A percentile compares a stretch with the other conserved stretches of the same genome.
phyloP scores from a whole-genome alignment of 37 sponge, comb jelly and placozoan genomes.

The Hexactinellida sp. region DNA sequence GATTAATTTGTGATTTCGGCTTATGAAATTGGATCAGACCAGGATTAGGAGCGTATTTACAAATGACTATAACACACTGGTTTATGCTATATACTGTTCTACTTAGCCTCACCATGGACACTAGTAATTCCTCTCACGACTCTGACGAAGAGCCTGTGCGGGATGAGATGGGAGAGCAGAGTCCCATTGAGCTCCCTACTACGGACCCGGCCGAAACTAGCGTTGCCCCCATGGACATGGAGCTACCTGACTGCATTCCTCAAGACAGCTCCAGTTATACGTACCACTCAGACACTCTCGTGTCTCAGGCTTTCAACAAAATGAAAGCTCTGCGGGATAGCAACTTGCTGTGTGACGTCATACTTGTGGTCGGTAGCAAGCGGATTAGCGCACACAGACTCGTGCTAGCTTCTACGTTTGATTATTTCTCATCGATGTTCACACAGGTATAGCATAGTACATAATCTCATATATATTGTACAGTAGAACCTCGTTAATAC shows the following conservation, averaged over 20 bases:
- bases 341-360: conserved; percentile 69
- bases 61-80: too few species aligned
- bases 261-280: neutral
- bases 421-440: conserved; percentile 42
- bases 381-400: conserved; percentile 61
- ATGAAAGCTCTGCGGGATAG: conserved; percentile 64
- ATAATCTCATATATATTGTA: too few species aligned
- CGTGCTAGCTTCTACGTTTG: conserved; percentile 62
- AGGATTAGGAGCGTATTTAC: too few species aligned
- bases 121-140: neutral
- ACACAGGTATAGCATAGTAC: neutral
- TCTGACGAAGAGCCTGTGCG: neutral
- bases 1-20: too few species aligned
- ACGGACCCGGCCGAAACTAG: neutral
- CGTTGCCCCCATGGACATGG: neutral
- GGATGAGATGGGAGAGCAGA: neutral
- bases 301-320: conserved; percentile 23
- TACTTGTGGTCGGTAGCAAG: conserved; percentile 39
- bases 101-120: neutral
- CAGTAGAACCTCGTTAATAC: too few species aligned
- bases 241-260: neutral
- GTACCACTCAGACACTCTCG: neutral
- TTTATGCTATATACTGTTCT: too few species aligned
- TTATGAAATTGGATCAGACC: too few species aligned
- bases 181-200: neutral